Evolutionary conservation across 2,888 invertebrate genomes (phyloP).

Genomic region (Drosophila mulleri): DNA sequence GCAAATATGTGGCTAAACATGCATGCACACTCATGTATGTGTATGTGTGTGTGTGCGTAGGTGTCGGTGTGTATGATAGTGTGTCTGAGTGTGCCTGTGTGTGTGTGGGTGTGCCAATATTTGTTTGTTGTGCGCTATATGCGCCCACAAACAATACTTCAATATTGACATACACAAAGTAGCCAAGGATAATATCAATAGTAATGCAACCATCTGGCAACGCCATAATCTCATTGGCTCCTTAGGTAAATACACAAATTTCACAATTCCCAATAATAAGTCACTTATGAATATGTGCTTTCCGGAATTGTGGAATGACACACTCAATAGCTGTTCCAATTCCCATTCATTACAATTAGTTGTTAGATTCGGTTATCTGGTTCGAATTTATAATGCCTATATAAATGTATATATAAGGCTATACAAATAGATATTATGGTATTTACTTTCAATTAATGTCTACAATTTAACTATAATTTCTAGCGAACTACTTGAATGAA

Average conservation of each 20-base stretch:
- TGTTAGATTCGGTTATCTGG: background rate
- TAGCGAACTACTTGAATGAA: background rate
- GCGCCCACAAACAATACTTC: conserved; percentile 13
- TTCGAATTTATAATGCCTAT: background rate
- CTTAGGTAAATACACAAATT: conserved; percentile 12
- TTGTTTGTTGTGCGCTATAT: conserved; percentile 8
- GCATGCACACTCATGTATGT: conserved; percentile 3
- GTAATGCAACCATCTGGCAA: conserved; percentile 15
- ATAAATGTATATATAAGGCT: too few species aligned
- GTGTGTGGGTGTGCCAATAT: conserved; percentile 16
- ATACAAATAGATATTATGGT: background rate
- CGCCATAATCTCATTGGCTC: conserved; percentile 5
- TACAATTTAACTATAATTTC: background rate
- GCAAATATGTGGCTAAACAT: conserved; percentile 18
- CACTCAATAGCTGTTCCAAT: background rate
- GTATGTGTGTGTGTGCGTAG: background rate
- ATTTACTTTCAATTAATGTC: background rate
- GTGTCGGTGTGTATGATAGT: background rate
- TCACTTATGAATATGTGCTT: background rate
- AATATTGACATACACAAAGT: conserved; percentile 11
- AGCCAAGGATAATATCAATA: conserved; percentile 10
- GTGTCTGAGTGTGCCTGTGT: background rate
- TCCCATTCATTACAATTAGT: background rate
- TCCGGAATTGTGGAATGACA: background rate
- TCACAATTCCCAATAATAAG: background rate